phyloP scores from a whole-genome alignment of 2,888 invertebrate species.

The Ellobium chinense region DNA sequence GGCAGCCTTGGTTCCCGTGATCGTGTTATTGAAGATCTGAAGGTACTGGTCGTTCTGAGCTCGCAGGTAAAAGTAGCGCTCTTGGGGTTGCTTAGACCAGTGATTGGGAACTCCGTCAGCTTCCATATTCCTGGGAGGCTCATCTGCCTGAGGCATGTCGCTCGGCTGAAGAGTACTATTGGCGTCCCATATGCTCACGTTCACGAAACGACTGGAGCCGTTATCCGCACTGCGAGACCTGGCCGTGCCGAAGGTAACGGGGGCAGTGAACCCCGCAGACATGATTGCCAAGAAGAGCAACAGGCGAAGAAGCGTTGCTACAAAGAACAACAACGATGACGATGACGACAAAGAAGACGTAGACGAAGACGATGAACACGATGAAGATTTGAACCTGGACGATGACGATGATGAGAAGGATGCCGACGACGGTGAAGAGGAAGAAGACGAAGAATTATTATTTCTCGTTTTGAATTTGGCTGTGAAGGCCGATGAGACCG shows the following conservation, averaged over 20 bases:
- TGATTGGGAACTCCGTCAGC: background rate
- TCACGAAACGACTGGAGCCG: background rate
- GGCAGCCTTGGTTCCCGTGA: constrained; percentile 11
- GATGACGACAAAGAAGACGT: background rate
- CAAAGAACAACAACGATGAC: background rate
- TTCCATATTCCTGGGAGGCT: background rate
- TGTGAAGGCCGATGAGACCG: background rate
- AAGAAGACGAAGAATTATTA: background rate
- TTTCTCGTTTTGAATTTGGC: no score
- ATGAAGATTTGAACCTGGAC: background rate
- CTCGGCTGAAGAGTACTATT: background rate
- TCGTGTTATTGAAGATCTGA: background rate
- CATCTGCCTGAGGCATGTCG: constrained; percentile 20
- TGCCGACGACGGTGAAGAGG: background rate
- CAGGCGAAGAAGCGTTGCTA: background rate
- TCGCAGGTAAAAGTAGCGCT: constrained; percentile 10
- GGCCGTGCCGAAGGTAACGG: background rate
- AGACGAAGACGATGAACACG: background rate
- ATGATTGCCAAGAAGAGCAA: background rate
- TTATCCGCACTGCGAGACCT: background rate
- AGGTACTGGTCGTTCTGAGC: constrained; percentile 26
- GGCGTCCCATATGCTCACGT: background rate
- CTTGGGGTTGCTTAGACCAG: constrained; percentile 7
- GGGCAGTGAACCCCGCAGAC: background rate
- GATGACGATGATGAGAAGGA: constrained; percentile 13